Conservation (phyloP, 2,113 vertebrate species). For the Prionailurus viverrinus region DNA sequence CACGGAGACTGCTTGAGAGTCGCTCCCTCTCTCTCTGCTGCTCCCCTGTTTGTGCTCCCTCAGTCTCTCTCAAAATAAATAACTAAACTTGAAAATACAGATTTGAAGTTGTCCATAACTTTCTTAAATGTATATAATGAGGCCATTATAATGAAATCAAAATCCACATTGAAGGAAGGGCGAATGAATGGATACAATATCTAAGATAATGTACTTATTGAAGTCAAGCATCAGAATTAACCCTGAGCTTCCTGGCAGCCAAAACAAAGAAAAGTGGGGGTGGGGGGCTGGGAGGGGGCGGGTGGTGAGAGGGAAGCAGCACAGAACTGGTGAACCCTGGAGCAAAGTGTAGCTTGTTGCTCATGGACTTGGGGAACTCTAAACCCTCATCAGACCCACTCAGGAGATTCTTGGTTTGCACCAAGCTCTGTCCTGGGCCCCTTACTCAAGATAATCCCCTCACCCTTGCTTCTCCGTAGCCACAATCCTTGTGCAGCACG, state of each 20-base stretch:
- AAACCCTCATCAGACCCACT: background rate
- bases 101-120: background rate
- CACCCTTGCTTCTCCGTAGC: background rate
- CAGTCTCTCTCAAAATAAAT: too few species aligned
- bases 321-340: background rate
- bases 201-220: background rate
- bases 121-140: background rate
- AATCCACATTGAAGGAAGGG: background rate
- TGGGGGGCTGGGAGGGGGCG: too few species aligned
- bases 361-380: background rate
- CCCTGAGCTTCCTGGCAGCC: background rate
- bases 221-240: background rate
- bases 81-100: background rate
- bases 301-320: background rate
- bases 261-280: background rate
- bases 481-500: background rate
- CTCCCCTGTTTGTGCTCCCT: too few species aligned
- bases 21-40: too few species aligned
- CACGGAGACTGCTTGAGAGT: too few species aligned
- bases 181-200: background rate
- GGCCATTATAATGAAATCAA: background rate
- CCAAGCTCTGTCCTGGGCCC: background rate
- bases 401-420: background rate
- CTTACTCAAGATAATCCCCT: fast-evolving
- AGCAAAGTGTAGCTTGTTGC: background rate